A percentile compares a stretch with the other conserved stretches of the same genome.
Evolutionary conservation across 2,888 invertebrate genomes (phyloP).

Genomic region (Tetrapedia diversipes): DNA sequence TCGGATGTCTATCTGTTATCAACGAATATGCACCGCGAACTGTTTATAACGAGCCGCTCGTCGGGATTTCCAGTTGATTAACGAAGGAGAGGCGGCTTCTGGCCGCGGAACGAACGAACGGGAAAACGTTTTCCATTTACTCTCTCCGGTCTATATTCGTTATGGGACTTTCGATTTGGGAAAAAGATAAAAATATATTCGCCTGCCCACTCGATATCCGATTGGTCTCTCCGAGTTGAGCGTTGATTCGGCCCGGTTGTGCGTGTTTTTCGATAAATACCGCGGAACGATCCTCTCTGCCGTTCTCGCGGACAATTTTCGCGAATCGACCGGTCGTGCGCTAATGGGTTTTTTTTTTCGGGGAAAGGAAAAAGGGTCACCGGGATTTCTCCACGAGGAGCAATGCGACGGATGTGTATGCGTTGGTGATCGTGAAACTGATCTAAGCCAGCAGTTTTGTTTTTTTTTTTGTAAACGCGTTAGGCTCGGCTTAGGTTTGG

Average conservation of each 20-base stretch:
- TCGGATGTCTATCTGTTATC: constrained; percentile 12
- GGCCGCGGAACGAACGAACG: neutral
- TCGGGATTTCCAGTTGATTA: constrained; percentile 24
- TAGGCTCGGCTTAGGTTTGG: too few relatives aligned
- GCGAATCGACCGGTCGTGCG: neutral
- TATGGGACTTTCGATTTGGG: too few relatives aligned
- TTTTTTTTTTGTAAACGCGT: too few relatives aligned
- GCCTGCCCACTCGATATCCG: neutral
- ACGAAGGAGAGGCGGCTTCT: neutral
- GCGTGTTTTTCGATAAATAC: constrained; percentile 7
- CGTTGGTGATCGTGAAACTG: too few relatives aligned
- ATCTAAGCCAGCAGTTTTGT: too few relatives aligned
- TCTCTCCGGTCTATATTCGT: constrained; percentile 15
- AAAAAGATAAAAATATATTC: neutral
- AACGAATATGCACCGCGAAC: neutral
- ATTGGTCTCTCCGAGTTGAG: neutral
- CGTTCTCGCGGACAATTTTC: neutral
- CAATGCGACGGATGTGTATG: too few relatives aligned
- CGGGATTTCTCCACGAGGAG: too few relatives aligned
- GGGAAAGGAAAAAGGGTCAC: neutral
- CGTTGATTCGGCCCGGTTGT: constrained; percentile 1
- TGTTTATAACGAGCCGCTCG: neutral
- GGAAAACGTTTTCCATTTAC: constrained; percentile 11
- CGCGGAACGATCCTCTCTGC: neutral
- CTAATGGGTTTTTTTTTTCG: neutral